Evolutionary conservation across 30 jellyfish, hydroid and myxozoan species (phyloP), one percentile per base, ranked within the genome.

Genomic region (Aurelia aurita): DNA sequence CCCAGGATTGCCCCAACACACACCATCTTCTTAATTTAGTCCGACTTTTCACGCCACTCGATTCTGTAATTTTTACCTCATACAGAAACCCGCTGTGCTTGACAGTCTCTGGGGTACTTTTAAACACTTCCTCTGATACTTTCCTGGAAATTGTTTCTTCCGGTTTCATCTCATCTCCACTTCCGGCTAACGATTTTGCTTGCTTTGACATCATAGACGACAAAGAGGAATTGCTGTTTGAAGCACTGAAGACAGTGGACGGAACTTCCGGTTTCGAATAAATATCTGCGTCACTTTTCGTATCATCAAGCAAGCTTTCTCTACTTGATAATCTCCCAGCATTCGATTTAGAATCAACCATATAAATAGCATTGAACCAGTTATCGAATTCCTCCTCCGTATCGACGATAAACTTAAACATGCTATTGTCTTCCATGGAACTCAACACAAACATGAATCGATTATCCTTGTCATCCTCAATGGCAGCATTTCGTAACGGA

Each of bases 401-500:
- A 15, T 49, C 80, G 19, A 95, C 83, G 22, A 68, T 53, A 25
- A 95, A 87, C 49, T 67, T 77, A 78, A 90, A 89, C 14, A 53
- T 43, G 16, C 67, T 49, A 7, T 78, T 86, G 47, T 92, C 88
- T 53, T 95, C 98, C 96, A 84, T 89, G 16, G 97, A 94, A 27
- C 97, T 85, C 31, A 95, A 39, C 35, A 70, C 45, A 78, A 76
- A 88, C 32, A 81, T 55, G 51, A 53, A 89, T 23, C 43, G 23
- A 53, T 60, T 43, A 7, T 58, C 95, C 35, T 68, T 63, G 46
- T 94, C 29, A 21, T 95, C 99, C 54, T 95, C 99, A 1, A 95
- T 73, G 20, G 90, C 82, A 16, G 99, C 98, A 82, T 74, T 95
- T 32, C 96, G 91, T 68, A 95, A 79, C 31, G 99, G 99, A 26